A percentile compares a stretch with the other conserved stretches of the same genome.
phyloP scores from a whole-genome alignment of 2,797 vertebrate genomes.

The Brotula barbata region DNA sequence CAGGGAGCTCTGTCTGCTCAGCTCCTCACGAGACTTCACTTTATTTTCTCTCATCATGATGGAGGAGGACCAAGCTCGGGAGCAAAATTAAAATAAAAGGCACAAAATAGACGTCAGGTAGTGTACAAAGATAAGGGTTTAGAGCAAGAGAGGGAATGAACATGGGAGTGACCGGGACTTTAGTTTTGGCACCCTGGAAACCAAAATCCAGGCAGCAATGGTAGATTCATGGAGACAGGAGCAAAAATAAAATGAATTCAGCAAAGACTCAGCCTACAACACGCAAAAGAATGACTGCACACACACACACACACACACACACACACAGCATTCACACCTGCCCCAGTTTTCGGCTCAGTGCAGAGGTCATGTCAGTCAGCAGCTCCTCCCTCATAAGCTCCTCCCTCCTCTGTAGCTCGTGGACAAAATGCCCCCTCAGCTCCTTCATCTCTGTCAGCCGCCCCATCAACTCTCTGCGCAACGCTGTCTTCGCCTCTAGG shows the following conservation, averaged over 20 bases:
- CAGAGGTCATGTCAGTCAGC: constrained; percentile 65
- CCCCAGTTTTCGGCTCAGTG: constrained; percentile 60
- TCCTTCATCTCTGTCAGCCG: constrained; percentile 58
- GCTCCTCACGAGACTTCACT: constrained; percentile 16
- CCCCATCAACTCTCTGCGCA: constrained; percentile 46
- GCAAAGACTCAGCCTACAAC: constrained; percentile 14
- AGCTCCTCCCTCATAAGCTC: constrained; percentile 65
- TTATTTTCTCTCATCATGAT: constrained; percentile 35
- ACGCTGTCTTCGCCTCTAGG: constrained; percentile 22
- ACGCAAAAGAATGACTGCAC: background rate
- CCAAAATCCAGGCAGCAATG: constrained; percentile 8
- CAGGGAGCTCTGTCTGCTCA: background rate
- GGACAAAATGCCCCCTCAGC: constrained; percentile 62
- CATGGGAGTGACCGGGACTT: constrained; percentile 3
- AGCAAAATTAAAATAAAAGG: constrained; percentile 5
- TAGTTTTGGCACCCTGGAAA: constrained; percentile 25
- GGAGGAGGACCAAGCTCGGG: background rate
- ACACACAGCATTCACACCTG: constrained; percentile 21
- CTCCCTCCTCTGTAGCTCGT: constrained; percentile 72
- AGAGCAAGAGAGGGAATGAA: too few species aligned
- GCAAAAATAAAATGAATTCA: constrained; percentile 39
- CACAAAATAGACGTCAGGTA: too few species aligned
- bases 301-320: constrained; percentile 13
- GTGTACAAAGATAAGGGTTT: too few species aligned
- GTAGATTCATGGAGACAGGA: constrained; percentile 32